Evolutionary conservation across 2,888 invertebrate genomes (phyloP), one percentile per base, ranked within the genome.

Genomic region (Hemicrepidius hirtus): DNA sequence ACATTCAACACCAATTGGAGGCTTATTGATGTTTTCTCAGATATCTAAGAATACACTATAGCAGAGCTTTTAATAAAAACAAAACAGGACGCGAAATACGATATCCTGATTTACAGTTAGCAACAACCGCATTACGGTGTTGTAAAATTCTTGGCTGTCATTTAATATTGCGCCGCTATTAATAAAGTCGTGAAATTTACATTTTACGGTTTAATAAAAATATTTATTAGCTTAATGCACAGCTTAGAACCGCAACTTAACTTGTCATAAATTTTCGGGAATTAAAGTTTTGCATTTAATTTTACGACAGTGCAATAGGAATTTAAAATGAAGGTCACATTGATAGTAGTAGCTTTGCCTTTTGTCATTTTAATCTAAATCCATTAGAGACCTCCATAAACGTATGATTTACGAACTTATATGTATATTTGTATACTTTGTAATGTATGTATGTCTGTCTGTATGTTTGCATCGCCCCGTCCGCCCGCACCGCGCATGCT

Each of bases 401-500:
- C 41, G 63, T 69, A 28, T 63, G 50, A 64, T 44, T 59, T 68
- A 49, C 35, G 49, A 40, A 60, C 44, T 37, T 50, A 60, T 10
- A 50, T 69, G 55, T 69, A 60, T 18, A 40, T 64, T 64, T 63
- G 35, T 71, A 67, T 60, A 24, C 53, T 63, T 72, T 72, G 72
- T 76, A 76, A 76, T 78, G 73, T 71, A 73, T 62, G 77, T 77
- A 78, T 75, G 78, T 80, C 72, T 79, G 79, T 84, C 79, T 84
- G 81, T 84, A 80, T 84, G 81, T 85, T 85, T 84, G 83, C 81
- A 81, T 82, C 83, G 83, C 81, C 80, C 82, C 82, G 80, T 82
- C 82, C 83, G 82, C 81, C 82, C 81, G 82, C 84, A 82, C 81
- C 82, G 80, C 83, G 84, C 85, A 85, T 84, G 85, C 82, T 83